Percentiles rank a stretch among this genome's conserved stretches.
phyloP scores from a whole-genome alignment of 2,888 invertebrate genomes.

The Embidobia sp. region DNA sequence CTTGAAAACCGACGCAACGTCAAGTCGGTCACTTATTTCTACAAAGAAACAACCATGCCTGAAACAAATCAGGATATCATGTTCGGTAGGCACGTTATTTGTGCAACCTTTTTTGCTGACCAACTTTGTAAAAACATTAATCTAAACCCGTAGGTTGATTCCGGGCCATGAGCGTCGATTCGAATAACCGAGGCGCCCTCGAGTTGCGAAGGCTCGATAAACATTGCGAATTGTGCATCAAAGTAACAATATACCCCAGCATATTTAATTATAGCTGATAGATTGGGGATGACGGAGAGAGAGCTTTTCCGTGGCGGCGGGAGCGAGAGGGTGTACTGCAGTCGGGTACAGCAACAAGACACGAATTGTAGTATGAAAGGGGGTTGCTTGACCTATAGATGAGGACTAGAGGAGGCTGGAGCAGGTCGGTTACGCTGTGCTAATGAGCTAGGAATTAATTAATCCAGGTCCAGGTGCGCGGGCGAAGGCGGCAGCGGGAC shows the following conservation, averaged over 20 bases:
- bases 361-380: slow-evolving; percentile 32
- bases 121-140: no score
- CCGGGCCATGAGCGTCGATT: no score
- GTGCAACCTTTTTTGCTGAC: no score
- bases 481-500: slow-evolving; percentile 10
- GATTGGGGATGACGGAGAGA: not conserved
- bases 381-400: slow-evolving; percentile 57
- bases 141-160: no score
- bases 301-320: not conserved
- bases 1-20: no score
- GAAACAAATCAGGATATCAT: no score
- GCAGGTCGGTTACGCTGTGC: slow-evolving; percentile 67
- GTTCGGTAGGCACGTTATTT: no score
- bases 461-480: slow-evolving; percentile 71
- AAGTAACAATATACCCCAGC: slow-evolving; percentile 12
- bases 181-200: no score
- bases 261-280: slow-evolving; percentile 20
- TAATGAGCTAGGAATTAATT: slow-evolving; percentile 80
- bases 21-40: no score
- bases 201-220: not conserved
- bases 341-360: slow-evolving; percentile 29
- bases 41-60: no score
- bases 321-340: not conserved
- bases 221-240: slow-evolving; percentile 10
- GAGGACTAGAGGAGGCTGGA: slow-evolving; percentile 42